Evolutionary conservation across 2,888 invertebrate species (phyloP).

Genomic region (Oscheius onirici): DNA sequence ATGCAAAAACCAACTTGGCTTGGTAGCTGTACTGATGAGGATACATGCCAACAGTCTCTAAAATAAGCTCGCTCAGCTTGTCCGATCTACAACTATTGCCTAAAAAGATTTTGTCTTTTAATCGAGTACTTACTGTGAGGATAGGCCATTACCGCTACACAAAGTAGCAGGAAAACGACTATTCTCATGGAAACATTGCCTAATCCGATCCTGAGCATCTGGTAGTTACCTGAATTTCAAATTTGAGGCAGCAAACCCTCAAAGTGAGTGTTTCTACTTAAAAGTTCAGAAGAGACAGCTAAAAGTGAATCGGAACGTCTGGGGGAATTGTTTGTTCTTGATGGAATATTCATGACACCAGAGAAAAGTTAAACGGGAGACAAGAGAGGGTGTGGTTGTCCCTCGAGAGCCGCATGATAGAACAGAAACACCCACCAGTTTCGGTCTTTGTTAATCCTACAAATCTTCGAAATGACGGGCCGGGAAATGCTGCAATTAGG

Average conservation of each 20-base stretch:
- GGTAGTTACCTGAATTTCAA: conserved; percentile 11
- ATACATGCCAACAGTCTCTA: conserved; percentile 69
- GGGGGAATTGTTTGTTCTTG: conserved; percentile 30
- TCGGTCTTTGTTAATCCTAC: too few species aligned
- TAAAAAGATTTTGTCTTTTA: conserved; percentile 31
- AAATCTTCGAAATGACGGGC: too few species aligned
- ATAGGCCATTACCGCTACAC: conserved; percentile 1
- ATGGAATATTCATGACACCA: conserved; percentile 32
- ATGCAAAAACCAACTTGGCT: conserved; percentile 59
- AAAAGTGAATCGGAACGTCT: conserved; percentile 23
- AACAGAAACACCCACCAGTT: too few species aligned
- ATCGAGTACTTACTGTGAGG: background rate
- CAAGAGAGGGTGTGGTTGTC: conserved; percentile 3
- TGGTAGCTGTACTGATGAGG: conserved; percentile 71
- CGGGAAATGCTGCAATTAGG: conserved; percentile 1
- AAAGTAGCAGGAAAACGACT: conserved; percentile 24
- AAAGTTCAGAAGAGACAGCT: background rate
- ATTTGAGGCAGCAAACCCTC: background rate
- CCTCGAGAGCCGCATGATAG: too few species aligned
- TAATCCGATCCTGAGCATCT: background rate
- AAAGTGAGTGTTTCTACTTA: background rate
- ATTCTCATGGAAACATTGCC: background rate
- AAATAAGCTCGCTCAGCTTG: conserved; percentile 65
- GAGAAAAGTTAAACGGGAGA: background rate
- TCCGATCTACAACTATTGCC: conserved; percentile 70